Base-by-base conservation (phyloP, 1,140 invertebrate genomes). In the Aphelinus certus region DNA sequence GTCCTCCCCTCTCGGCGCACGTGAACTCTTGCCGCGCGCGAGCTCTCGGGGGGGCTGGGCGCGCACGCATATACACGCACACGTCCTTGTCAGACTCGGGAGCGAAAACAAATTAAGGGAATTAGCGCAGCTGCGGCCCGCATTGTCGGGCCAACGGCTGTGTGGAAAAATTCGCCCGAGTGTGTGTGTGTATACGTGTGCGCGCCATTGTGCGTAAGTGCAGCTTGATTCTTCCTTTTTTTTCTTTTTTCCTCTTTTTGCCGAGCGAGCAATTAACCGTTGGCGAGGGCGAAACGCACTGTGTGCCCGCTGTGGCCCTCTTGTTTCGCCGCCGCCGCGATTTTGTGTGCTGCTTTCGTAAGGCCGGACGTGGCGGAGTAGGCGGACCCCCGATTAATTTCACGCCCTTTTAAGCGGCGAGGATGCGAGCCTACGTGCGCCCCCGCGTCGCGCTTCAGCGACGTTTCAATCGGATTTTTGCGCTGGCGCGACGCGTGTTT, bases 61-160 rank as follows among this genome's bases (percentile, higher is more conserved):
- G 2, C 60, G 3, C 48, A 42, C 42, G 26, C 26, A 26, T 26
- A 26, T 26, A 26, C 26, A 26, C 26, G 0, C 45, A 55, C 42
- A 51, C 57, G 60, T 61, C 55, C 60, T 71, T 71, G 48, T 71
- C 26, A 58, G 49, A 6, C 26, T 47, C 26, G 63, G 45, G n/a
- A 58, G 26, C 47, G 45, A 66, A 62, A 61, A 57, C 62, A 66
- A 66, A 65, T 73, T 73, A 66, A 57, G 71, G 56, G 43, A 66
- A 73, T 60, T 66, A 53, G 60, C 45, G 56, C 71, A 51, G 55
- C 62, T 72, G 65, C 53, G 47, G 51, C 4, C 63, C 9, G 26
- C 26, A 73, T 66, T 73, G 71, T 73, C 49, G 53, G 26, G 26
- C 26, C 26, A 26, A 26, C 26, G 26, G 26, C 26, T 26, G 26